Evolutionary conservation across 2,888 invertebrate species (phyloP).

Genomic region (Napeogenes inachia): DNA sequence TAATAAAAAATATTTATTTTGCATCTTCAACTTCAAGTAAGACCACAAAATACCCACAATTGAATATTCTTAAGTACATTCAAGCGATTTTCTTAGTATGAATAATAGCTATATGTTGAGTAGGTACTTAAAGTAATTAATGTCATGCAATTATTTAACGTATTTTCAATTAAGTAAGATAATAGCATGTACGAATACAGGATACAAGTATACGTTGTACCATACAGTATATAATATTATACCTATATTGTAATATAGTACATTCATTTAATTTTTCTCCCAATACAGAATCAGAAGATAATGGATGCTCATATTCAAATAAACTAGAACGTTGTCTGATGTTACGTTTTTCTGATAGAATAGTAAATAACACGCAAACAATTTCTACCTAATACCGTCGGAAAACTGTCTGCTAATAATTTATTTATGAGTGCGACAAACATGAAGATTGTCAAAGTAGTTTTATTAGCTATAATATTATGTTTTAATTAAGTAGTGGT

Average conservation of each 20-base stretch:
- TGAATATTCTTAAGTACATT: background rate
- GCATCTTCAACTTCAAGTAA: background rate
- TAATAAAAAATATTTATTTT: constrained; percentile 4
- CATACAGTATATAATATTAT: too few relatives aligned
- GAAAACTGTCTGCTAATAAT: background rate
- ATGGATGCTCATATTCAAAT: constrained; percentile 69
- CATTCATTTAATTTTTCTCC: background rate
- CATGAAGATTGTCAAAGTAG: background rate
- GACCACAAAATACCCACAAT: constrained; percentile 1
- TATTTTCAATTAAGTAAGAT: too few relatives aligned
- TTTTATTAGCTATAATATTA: too few relatives aligned
- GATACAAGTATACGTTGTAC: background rate
- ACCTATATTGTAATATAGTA: background rate
- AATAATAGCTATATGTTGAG: background rate
- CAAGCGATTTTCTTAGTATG: background rate
- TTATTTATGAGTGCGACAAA: background rate
- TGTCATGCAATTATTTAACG: background rate
- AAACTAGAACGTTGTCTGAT: constrained; percentile 66
- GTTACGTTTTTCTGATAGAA: constrained; percentile 62
- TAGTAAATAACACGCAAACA: constrained; percentile 23
- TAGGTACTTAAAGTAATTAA: background rate
- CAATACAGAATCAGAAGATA: constrained; percentile 64
- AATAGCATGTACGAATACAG: background rate
- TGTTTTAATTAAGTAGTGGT: background rate
- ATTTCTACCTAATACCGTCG: background rate